Conservation (phyloP, 2,797 vertebrate genomes). For the Glyptemys insculpta region DNA sequence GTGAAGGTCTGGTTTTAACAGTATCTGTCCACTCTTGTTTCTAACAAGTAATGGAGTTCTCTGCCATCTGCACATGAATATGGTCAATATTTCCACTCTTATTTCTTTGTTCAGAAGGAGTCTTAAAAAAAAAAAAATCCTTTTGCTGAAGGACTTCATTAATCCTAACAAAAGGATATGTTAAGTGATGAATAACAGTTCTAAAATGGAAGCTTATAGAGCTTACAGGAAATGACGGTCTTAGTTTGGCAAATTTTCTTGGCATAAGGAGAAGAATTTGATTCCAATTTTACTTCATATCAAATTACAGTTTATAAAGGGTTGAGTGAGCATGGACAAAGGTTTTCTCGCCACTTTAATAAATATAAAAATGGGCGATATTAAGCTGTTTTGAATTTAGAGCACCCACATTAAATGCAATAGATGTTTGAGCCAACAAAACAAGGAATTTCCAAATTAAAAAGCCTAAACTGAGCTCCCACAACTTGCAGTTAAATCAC, state of each 20-base stretch:
- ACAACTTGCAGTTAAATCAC: too few species aligned
- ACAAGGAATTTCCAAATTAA: too few species aligned
- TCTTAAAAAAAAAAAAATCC: not conserved
- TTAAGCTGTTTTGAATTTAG: not conserved
- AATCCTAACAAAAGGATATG: not conserved
- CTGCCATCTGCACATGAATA: not conserved
- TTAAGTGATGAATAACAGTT: not conserved
- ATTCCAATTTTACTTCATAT: not conserved
- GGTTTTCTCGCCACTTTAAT: not conserved
- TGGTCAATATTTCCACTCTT: not conserved
- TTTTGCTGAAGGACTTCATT: not conserved
- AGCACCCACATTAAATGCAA: not conserved
- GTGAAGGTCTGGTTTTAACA: not conserved
- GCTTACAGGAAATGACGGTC: not conserved
- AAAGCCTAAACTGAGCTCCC: too few species aligned
- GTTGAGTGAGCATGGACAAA: not conserved
- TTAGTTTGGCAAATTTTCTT: not conserved
- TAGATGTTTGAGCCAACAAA: not conserved
- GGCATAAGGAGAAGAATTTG: not conserved
- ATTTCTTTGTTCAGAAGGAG: not conserved
- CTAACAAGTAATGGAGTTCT: not conserved
- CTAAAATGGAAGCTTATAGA: not conserved
- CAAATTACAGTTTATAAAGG: not conserved
- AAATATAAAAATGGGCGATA: not conserved
- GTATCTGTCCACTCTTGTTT: not conserved